Conservation (phyloP, 2,888 invertebrate genomes). For the Luffia ferchaultella region DNA sequence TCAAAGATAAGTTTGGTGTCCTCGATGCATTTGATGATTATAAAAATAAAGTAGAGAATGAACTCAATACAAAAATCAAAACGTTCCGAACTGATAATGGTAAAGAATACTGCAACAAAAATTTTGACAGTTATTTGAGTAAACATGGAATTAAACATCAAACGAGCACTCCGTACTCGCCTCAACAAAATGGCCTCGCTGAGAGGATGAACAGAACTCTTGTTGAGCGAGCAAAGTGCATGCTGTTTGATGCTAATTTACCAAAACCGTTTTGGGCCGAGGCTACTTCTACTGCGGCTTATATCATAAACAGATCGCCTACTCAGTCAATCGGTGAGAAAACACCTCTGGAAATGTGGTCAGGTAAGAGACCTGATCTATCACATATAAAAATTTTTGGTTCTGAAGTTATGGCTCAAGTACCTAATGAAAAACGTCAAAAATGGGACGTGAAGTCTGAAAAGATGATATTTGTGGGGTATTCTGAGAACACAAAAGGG, state of each 20-base stretch:
- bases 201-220: constrained; percentile 20
- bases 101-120: constrained; percentile 10
- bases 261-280: constrained; percentile 16
- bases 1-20: not conserved
- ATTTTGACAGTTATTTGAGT: constrained; percentile 10
- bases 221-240: constrained; percentile 15
- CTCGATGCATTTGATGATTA: not conserved
- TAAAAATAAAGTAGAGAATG: not conserved
- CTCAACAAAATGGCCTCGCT: constrained; percentile 25
- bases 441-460: constrained; percentile 10
- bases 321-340: not conserved
- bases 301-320: constrained; percentile 9
- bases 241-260: constrained; percentile 15
- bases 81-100: not conserved
- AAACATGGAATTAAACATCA: constrained; percentile 22
- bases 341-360: constrained; percentile 10
- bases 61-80: not conserved
- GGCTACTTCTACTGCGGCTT: constrained; percentile 5
- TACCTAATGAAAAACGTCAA: constrained; percentile 7
- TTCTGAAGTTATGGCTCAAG: constrained; percentile 2
- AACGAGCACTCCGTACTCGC: constrained; percentile 21
- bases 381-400: constrained; percentile 10
- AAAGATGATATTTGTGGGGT: constrained; percentile 9
- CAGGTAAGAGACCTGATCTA: constrained; percentile 9
- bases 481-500: constrained; percentile 9